phyloP scores from a whole-genome alignment of 2,888 invertebrate species.

The Neoascia interrupta region DNA sequence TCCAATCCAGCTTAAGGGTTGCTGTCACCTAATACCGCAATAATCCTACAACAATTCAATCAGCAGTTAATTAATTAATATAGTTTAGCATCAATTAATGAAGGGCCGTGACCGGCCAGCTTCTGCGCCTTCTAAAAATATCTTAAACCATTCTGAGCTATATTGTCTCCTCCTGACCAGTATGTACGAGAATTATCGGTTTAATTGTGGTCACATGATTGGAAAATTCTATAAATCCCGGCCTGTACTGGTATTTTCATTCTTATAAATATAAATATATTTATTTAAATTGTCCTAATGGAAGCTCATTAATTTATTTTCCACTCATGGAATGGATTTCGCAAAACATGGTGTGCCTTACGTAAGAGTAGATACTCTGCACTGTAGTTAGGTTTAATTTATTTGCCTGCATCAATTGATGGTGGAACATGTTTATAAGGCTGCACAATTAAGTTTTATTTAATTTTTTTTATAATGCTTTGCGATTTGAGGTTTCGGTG shows the following conservation, averaged over 20 bases:
- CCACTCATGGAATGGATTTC: neutral
- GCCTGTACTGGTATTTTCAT: neutral
- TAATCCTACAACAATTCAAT: neutral
- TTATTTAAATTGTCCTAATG: conserved; percentile 20
- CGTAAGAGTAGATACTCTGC: neutral
- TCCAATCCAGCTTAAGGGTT: neutral
- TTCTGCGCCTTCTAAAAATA: no score
- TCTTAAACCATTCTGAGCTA: no score
- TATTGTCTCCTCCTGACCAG: no score
- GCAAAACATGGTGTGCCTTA: conserved; percentile 9
- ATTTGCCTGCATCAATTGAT: conserved; percentile 20
- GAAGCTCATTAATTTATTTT: conserved; percentile 19
- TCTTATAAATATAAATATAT: no score
- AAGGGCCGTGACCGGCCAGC: neutral
- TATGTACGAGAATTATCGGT: no score
- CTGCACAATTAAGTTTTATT: neutral
- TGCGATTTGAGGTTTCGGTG: no score
- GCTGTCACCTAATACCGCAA: neutral
- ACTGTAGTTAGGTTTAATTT: conserved; percentile 13
- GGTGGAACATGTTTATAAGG: conserved; percentile 2
- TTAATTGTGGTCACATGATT: neutral
- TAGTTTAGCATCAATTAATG: conserved; percentile 1
- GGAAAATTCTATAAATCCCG: neutral
- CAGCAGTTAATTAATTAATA: conserved; percentile 15
- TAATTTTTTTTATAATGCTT: neutral